These are phyloP conservation scores for Ameiurus melas DNA, from an alignment of 2,113 vertebrate genomes.

Conservation along the genomic window DNA sequence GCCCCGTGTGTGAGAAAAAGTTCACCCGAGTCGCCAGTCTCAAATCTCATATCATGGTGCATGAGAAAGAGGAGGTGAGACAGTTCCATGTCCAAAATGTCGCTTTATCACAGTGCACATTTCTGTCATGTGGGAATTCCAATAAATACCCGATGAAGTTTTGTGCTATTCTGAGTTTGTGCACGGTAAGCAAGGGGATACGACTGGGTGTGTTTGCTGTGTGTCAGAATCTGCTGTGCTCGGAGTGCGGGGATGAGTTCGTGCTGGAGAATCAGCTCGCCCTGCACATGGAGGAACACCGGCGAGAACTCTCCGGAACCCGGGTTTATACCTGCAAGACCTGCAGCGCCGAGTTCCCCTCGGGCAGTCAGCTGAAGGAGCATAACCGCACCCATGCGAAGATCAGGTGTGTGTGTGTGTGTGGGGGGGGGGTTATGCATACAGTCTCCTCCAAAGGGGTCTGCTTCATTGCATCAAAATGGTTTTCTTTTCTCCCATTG, in stretches of 20 bases:
- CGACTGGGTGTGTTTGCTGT: conserved; percentile 1
- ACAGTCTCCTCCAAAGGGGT: too few species aligned
- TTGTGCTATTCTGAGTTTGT: not conserved
- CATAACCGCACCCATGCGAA: conserved; percentile 90
- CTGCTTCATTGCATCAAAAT: too few species aligned
- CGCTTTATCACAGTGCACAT: not conserved
- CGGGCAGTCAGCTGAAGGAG: conserved; percentile 82
- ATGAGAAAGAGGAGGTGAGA: conserved; percentile 95
- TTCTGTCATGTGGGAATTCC: not conserved
- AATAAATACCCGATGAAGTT: not conserved
- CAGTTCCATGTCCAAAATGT: not conserved
- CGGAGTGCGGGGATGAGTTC: conserved; percentile 97
- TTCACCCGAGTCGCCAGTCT: conserved; percentile 96
- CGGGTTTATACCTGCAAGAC: conserved; percentile 83
- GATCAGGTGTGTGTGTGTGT: conserved; percentile 77
- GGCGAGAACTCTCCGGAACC: conserved; percentile 84
- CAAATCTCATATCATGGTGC: conserved; percentile 96
- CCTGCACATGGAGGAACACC: conserved; percentile 91
- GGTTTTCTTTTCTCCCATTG: too few species aligned
- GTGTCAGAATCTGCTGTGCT: conserved; percentile 90
- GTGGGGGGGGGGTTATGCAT: too few species aligned
- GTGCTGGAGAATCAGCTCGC: conserved; percentile 93
- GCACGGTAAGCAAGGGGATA: not conserved
- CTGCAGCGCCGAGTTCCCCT: conserved; percentile 86
- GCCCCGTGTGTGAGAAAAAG: conserved; percentile 91